Evolutionary conservation across 2,888 invertebrate genomes (phyloP).

Genomic region (Gonocerus acuteangulatus): DNA sequence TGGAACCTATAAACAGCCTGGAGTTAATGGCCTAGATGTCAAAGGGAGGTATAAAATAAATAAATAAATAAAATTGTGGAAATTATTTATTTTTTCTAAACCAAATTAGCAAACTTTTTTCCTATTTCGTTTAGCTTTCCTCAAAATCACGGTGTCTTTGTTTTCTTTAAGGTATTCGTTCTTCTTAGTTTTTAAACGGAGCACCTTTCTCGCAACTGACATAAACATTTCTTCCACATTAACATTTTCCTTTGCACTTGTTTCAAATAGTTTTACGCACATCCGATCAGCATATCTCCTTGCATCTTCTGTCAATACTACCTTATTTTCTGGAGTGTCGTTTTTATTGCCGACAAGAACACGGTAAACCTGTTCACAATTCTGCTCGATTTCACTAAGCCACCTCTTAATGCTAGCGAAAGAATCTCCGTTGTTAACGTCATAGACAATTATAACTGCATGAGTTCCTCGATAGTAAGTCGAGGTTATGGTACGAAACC

Average conservation of each 20-base stretch:
- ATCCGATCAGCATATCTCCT: slow-evolving; percentile 55
- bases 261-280: slow-evolving; percentile 31
- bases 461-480: slow-evolving; percentile 86
- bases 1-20: no score
- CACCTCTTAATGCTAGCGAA: slow-evolving; percentile 21
- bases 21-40: no score
- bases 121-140: neutral
- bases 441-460: slow-evolving; percentile 26
- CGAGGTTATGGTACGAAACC: slow-evolving; percentile 92
- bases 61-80: no score
- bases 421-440: slow-evolving; percentile 27
- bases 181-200: slow-evolving; percentile 12
- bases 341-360: slow-evolving; percentile 26
- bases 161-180: neutral
- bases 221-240: slow-evolving; percentile 25
- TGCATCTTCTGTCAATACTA: slow-evolving; percentile 23
- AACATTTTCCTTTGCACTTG: slow-evolving; percentile 24
- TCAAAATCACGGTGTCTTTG: neutral
- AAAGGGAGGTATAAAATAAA: no score
- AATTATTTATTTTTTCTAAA: no score
- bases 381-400: slow-evolving; percentile 18
- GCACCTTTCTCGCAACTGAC: slow-evolving; percentile 1
- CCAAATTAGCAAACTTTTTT: neutral
- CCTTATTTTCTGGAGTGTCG: slow-evolving; percentile 23
- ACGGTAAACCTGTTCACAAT: slow-evolving; percentile 15